Base-by-base conservation (phyloP, 2,888 invertebrate species). In the Escarpia spicata region DNA sequence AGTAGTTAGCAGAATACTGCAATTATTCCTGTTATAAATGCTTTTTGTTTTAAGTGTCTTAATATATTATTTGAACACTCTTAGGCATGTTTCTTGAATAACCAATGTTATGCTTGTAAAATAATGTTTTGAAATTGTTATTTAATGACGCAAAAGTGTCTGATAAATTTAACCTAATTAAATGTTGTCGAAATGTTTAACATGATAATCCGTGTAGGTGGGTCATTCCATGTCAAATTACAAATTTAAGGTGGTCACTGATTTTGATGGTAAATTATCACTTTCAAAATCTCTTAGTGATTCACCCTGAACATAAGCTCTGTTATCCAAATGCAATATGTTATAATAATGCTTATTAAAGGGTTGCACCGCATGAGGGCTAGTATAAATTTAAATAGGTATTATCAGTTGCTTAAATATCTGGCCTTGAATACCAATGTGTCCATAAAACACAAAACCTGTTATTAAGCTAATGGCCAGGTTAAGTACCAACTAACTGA, bases 171-270 rank as follows among this genome's bases (percentile, higher is more conserved):
- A 26, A 75, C 6, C 6, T 75, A 75, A 26, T 75, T 75, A 75
- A 37, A n/a, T 75, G 19, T 75, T 75, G 19, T n/a, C 12, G 52
- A 26, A n/a, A 2, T n/a, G 75, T 75, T 75, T 75, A 12, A 75
- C 19, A 19, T 75, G 75, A 26, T 75, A 52, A 52, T 75, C 4
- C 26, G 19, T 75, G 26, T 75, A 75, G 75, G 75, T 75, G n/a
- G n/a, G n/a, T 75, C 75, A 75, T 75, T 75, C 75, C 75, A 75
- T 75, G 75, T 75, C 75, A 75, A 75, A 75, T 75, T 75, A 75
- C n/a, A 75, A 75, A 75, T 75, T 75, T 75, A 75, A 19, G 75
- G 75, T 26, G 75, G 75, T 75, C n/a, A 75, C 26, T 75, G 75
- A 26, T 75, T 60, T 75, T 75, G 19, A 19, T 75, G 26, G 26